Evolutionary conservation across 2,113 vertebrate species (phyloP), one percentile per base, ranked within the genome.

Genomic region (Puffinus mauretanicus): DNA sequence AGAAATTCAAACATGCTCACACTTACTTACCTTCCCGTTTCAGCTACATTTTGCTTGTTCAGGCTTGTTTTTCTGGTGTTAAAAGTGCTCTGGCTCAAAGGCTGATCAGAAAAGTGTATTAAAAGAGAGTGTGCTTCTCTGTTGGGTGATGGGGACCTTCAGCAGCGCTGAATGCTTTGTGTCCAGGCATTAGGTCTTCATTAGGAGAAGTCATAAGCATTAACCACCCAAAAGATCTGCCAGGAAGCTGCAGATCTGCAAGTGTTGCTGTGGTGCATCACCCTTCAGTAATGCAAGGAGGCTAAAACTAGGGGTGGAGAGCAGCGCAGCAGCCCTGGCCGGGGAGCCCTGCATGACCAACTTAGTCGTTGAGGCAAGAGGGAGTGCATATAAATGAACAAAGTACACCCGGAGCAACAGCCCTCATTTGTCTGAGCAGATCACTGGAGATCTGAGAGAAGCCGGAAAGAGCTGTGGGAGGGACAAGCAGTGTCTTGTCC

Each of bases 1-100:
- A 78, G 69, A 77, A 66, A 86, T 85, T 83, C 64, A 52, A 25
- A 75, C 42, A 5, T 66, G 19, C 36, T 70, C 49, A 18, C 55
- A 9, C 42, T 71, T 65, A 27, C 38, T 71, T 73, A 69, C 44
- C 62, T 86, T 82, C 61, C 61, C 71, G 38, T 85, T 81, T 89
- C 78, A 92, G 61, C 94, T 87, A 18, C 16, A 32, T 88, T 95
- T 94, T 55, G 32, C 85, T 87, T 91, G 84, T 70, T 84, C 49
- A 57, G 58, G 51, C 72, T 51, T 65, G 95, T 38, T 95, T 85
- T 91, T 75, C 62, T 75, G 16, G 29, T 40, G 51, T 17, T 92
- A 77, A 36, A 67, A 42, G 54, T 65, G 47, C 79, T 91, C 44
- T 34, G 42, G 24, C 67, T 79, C 34, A 46, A 34, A 82, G 36